Conservation (phyloP, 2,888 invertebrate genomes). For the Leistus spinibarbis region DNA sequence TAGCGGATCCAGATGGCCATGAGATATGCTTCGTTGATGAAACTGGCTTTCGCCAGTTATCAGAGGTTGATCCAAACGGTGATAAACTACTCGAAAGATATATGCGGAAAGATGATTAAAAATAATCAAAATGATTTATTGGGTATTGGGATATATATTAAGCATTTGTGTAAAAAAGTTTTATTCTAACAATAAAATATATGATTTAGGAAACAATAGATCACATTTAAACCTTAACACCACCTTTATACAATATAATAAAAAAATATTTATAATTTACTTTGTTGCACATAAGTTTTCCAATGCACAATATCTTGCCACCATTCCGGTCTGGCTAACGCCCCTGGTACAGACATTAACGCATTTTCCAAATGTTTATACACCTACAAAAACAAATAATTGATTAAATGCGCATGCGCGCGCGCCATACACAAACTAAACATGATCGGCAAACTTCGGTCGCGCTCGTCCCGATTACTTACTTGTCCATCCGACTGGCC, state of each 20-base stretch:
- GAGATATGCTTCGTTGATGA: conserved; percentile 99
- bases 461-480: conserved; percentile 41
- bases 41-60: conserved; percentile 88
- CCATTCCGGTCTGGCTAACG: conserved; percentile 73
- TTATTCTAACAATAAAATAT: conserved; percentile 2
- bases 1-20: conserved; percentile 96
- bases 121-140: background rate
- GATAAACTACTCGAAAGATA: conserved; percentile 79
- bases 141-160: background rate
- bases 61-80: conserved; percentile 82
- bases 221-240: background rate
- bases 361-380: conserved; percentile 75
- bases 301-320: conserved; percentile 71
- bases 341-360: conserved; percentile 68
- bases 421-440: too few relatives aligned
- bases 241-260: background rate
- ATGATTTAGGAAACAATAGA: background rate
- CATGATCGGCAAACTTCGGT: background rate
- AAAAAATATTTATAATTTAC: conserved; percentile 12
- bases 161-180: background rate
- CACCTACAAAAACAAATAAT: conserved; percentile 61
- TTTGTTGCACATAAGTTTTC: conserved; percentile 5
- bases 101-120: conserved; percentile 66
- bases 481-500: conserved; percentile 87
- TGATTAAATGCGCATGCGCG: too few relatives aligned